phyloP scores from a whole-genome alignment of 2,113 vertebrate genomes.

The Promerops cafer region DNA sequence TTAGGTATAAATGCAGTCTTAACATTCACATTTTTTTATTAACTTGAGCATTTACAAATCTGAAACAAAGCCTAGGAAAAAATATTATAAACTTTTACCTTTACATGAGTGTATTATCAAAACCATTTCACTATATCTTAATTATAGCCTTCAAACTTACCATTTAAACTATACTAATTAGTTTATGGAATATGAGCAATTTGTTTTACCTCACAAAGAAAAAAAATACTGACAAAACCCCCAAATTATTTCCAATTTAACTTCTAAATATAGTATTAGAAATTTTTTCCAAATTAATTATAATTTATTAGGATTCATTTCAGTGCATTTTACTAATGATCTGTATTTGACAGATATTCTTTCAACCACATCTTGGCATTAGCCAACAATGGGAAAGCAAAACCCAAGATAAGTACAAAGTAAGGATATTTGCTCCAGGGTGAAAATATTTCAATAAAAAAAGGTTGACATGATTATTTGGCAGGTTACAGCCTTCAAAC shows the following conservation, averaged over 20 bases:
- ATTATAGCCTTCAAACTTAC: slow-evolving; percentile 34
- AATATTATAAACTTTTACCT: slow-evolving; percentile 30
- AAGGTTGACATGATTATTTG: not conserved
- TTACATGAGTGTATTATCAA: slow-evolving; percentile 23
- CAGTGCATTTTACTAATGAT: slow-evolving; percentile 19
- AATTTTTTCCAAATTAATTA: not conserved
- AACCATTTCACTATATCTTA: slow-evolving; percentile 39
- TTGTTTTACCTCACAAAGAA: slow-evolving; percentile 39
- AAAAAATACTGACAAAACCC: slow-evolving; percentile 22
- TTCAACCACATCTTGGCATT: slow-evolving; percentile 20
- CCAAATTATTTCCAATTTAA: slow-evolving; percentile 17
- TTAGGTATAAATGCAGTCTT: not conserved
- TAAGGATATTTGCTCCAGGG: slow-evolving; percentile 1
- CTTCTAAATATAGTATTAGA: slow-evolving; percentile 44
- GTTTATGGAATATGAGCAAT: slow-evolving; percentile 13
- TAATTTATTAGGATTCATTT: slow-evolving; percentile 41
- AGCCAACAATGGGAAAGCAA: not conserved
- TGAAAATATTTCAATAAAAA: slow-evolving; percentile 30
- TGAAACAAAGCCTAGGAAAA: not conserved
- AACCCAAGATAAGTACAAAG: slow-evolving; percentile 1
- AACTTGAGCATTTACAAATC: not conserved
- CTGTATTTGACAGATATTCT: slow-evolving; percentile 32
- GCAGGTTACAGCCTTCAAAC: not conserved
- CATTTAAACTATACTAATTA: slow-evolving; percentile 42
- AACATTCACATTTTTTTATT: not conserved